These are phyloP conservation scores for Sceloporus undulatus DNA, from an alignment of 2,113 vertebrate genomes.

Conservation along the genomic window DNA sequence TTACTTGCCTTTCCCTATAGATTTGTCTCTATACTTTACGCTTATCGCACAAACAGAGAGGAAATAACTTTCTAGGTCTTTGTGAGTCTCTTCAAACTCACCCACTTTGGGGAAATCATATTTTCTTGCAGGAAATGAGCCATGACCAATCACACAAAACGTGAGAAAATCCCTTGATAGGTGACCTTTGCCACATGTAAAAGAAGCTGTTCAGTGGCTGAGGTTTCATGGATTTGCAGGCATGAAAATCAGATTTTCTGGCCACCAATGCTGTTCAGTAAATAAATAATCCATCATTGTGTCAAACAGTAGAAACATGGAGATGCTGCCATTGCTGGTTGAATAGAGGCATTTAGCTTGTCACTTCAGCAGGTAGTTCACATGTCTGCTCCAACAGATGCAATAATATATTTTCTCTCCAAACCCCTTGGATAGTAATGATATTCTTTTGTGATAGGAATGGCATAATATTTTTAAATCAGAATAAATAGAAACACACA, in stretches of 20 bases:
- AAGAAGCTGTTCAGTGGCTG: slow-evolving; percentile 82
- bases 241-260: slow-evolving; percentile 91
- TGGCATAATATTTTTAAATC: neutral
- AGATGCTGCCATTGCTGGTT: slow-evolving; percentile 72
- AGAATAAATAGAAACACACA: neutral
- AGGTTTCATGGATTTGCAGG: slow-evolving; percentile 86
- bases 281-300: slow-evolving; percentile 94
- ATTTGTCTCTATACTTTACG: slow-evolving; percentile 70
- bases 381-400: slow-evolving; percentile 57
- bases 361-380: slow-evolving; percentile 67
- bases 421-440: neutral
- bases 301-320: slow-evolving; percentile 82
- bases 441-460: neutral
- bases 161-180: slow-evolving; percentile 86
- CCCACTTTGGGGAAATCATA: slow-evolving; percentile 81
- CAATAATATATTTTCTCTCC: slow-evolving; percentile 16
- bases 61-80: slow-evolving; percentile 81
- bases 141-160: slow-evolving; percentile 90
- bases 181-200: slow-evolving; percentile 86
- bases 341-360: slow-evolving; percentile 73
- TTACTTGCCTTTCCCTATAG: slow-evolving; percentile 66
- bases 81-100: slow-evolving; percentile 75
- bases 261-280: slow-evolving; percentile 84
- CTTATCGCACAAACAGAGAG: slow-evolving; percentile 77
- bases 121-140: slow-evolving; percentile 88